These are phyloP conservation scores for Larimichthys crocea DNA, from an alignment of 2,113 vertebrate genomes.

Conservation along the genomic window DNA sequence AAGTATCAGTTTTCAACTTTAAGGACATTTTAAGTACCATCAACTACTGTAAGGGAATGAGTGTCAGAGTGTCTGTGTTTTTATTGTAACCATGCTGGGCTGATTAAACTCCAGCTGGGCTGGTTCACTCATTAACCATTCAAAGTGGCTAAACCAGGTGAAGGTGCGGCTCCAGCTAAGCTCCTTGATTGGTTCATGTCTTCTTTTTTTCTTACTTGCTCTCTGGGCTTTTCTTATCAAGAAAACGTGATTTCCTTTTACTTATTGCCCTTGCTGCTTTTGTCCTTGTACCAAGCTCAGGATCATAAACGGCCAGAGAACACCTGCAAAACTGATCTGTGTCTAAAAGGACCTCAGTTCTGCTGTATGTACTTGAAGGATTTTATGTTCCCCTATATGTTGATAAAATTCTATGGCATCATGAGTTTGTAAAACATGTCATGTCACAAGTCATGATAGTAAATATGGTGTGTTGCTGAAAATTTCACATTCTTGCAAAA, in stretches of 20 bases:
- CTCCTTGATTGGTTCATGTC: slow-evolving; percentile 27
- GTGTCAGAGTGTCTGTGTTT: not conserved
- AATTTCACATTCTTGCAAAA: fast-evolving
- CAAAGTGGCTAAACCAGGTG: not conserved
- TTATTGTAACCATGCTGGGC: not conserved
- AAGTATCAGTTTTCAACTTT: not conserved
- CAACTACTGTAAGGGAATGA: not conserved
- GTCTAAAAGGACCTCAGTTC: not conserved
- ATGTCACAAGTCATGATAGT: not conserved
- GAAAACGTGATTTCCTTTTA: slow-evolving; percentile 12
- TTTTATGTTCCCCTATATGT: not conserved
- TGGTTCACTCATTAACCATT: slow-evolving; percentile 33
- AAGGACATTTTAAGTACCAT: not conserved
- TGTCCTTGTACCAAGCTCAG: not conserved
- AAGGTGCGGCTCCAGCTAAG: slow-evolving; percentile 32
- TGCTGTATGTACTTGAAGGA: not conserved
- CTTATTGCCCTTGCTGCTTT: not conserved
- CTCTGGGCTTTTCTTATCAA: slow-evolving; percentile 5
- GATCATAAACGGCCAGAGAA: not conserved
- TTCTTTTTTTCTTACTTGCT: not conserved
- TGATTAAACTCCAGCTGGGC: slow-evolving; percentile 7
- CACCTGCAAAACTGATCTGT: not conserved
- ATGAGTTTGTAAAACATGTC: not conserved
- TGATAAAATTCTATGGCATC: not conserved
- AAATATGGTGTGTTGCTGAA: not conserved